Base-by-base conservation (phyloP, 2,113 vertebrate species). In the Tachysurus fulvidraco region DNA sequence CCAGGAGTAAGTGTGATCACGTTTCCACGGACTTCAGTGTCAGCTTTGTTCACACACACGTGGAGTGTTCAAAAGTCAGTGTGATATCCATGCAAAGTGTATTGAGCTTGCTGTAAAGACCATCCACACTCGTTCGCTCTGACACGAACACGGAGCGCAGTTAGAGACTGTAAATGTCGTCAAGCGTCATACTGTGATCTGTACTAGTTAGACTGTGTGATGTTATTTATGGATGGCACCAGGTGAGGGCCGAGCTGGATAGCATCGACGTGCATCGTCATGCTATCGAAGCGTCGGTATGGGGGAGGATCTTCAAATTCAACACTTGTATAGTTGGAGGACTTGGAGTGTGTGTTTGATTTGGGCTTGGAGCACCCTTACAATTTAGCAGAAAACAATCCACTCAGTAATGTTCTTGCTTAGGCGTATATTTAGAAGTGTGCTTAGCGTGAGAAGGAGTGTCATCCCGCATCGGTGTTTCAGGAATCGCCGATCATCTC, bases 101-200 rank as follows among this genome's bases (percentile, higher is more conserved):
- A 19, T 25, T 85, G 78, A 50, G 52, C 69, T 59, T 83, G 71
- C 65, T 74, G 83, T 19, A 69, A 73, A 69, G 23, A 86, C 84
- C 62, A 82, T 69, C 46, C 84, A 69, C 19, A 77, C 78, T 21
- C 55, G 57, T 76, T 46, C 46, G 65, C 54, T 41, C 44, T 36
- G 9, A 62, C n/a, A 60, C 54, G 71, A 78, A 60, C 64, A 52
- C 83, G 52, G 41, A 81, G 30, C 71, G 9, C 86, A 86, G 84
- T 62, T 41, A 62, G 84, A 59, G 76, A 52, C 44, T 76, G 60
- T 71, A 60, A 88, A 86, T 57, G 30, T 82, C 59, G 46, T 80
- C 46, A 50, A 83, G 62, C 57, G 28, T 84, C 93, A 91, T 57
- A 91, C 92, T 93, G 93, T 89, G 92, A 93, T 93, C 88, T 91